phyloP scores from a whole-genome alignment of 2,888 invertebrate genomes.

The Xylota segnis region DNA sequence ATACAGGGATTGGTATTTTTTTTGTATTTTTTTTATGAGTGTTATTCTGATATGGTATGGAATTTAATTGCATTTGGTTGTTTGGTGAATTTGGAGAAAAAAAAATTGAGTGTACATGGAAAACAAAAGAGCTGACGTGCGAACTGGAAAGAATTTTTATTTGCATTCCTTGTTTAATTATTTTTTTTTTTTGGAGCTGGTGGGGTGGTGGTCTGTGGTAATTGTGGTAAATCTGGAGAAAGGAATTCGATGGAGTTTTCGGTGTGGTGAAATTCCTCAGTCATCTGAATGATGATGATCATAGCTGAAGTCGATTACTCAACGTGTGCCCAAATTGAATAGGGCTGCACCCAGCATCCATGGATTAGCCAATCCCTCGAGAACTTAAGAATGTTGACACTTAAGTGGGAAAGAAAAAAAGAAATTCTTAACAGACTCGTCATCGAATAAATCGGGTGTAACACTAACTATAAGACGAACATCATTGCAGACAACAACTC shows the following conservation, averaged over 20 bases:
- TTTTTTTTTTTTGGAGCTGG: too few species aligned
- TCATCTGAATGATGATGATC: background rate
- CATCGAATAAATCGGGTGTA: conserved; percentile 35
- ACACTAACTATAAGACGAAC: conserved; percentile 14
- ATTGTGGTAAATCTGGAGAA: background rate
- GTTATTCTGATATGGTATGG: conserved; percentile 63
- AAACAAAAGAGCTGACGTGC: conserved; percentile 68
- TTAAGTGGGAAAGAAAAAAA: conserved; percentile 1
- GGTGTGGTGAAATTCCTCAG: background rate
- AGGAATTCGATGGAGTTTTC: background rate
- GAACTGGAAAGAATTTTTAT: conserved; percentile 53
- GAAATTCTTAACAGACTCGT: conserved; percentile 35
- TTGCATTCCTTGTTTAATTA: conserved; percentile 46
- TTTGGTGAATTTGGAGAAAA: conserved; percentile 34
- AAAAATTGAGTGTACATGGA: conserved; percentile 10
- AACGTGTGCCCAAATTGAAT: too few species aligned
- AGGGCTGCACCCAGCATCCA: conserved; percentile 5
- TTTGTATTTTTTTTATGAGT: conserved; percentile 52
- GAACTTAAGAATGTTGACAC: conserved; percentile 21
- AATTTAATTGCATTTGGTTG: conserved; percentile 70
- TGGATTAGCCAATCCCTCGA: background rate
- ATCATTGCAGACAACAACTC: conserved; percentile 13
- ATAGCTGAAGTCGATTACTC: background rate
- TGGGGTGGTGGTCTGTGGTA: background rate
- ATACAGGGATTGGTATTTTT: conserved; percentile 7